Base-by-base conservation (phyloP, 2,888 invertebrate genomes). In the Idaea aversata region DNA sequence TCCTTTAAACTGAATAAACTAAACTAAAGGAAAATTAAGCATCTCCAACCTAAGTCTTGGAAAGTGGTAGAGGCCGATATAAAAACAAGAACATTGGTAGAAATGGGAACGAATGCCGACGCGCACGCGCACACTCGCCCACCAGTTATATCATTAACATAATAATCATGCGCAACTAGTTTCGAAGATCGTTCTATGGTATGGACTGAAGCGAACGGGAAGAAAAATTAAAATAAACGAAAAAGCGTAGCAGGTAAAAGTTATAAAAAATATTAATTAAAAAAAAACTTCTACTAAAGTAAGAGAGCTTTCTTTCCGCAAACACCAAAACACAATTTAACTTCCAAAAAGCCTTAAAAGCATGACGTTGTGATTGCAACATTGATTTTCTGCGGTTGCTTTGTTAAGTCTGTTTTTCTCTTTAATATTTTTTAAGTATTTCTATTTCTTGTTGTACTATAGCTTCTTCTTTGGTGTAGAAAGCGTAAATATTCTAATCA, bases 101-200 rank as follows among this genome's bases (percentile, higher is more conserved):
- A 84, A 86, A 85, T 77, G 83, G 75, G 86, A 80, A 83, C 85
- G 80, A 85, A 82, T 85, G 77, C 84, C 85, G 71, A 73, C 61
- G 80, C 77, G 80, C 82, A 74, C 80, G 67, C 69, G 70, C 68
- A 59, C 38, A 36, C 47, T 7, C 5, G 13, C 10, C 75, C 77
- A 77, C 72, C 86, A 79, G 86, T 86, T 86, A 85, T 84, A 80
- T 78, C 84, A 86, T 87, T 87, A 86, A 77, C 87, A 86, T 87
- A 86, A 85, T 85, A 83, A 86, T 82, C 74, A 74, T 77, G 76
- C 67, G 72, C 75, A 73, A 74, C 74, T 72, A 64, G 71, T 63
- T 62, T 66, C 63, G 59, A 63, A 58, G 36, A 64, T 34, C 16
- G 69, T 72, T 62, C 60, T 64, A 76, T 76, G 77, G 64, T 34